phyloP scores from a whole-genome alignment of 2,113 vertebrate species.

The Pampusana beccarii region DNA sequence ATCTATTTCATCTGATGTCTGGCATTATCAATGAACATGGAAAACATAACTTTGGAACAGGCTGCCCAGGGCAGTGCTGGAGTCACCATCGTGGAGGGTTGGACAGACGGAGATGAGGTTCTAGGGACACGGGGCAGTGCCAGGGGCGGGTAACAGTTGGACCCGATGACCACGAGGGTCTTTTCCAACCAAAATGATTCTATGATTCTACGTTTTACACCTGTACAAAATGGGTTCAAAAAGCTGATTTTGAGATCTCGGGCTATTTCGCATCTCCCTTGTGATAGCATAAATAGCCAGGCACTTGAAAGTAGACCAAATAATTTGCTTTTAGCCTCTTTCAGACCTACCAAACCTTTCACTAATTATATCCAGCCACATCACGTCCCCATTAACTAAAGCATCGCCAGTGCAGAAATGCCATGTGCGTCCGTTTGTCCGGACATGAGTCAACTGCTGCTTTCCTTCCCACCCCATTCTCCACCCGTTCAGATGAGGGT shows the following conservation, averaged over 20 bases:
- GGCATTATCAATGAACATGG: not conserved
- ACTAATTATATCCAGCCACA: not conserved
- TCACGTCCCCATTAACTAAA: not conserved
- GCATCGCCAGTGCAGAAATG: rapidly evolving
- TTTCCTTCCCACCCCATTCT: not conserved
- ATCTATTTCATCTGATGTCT: not conserved
- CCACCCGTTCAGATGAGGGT: not conserved
- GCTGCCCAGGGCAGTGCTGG: too few species aligned
- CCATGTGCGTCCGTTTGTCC: not conserved
- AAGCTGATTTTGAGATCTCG: not conserved
- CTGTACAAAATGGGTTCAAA: rapidly evolving
- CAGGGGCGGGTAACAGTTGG: too few species aligned
- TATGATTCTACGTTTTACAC: not conserved
- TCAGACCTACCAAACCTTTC: not conserved
- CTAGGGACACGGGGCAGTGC: too few species aligned
- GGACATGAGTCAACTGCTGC: not conserved
- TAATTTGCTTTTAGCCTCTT: not conserved
- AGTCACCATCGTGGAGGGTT: too few species aligned
- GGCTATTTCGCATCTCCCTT: not conserved
- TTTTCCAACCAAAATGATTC: too few species aligned
- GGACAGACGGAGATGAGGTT: too few species aligned
- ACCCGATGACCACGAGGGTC: too few species aligned
- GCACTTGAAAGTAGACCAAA: rapidly evolving
- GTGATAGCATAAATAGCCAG: rapidly evolving
- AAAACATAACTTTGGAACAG: not conserved